Percentiles rank a stretch among this genome's conserved stretches.
Conservation (phyloP, 2,888 invertebrate species). For the Camponotus fellah region DNA sequence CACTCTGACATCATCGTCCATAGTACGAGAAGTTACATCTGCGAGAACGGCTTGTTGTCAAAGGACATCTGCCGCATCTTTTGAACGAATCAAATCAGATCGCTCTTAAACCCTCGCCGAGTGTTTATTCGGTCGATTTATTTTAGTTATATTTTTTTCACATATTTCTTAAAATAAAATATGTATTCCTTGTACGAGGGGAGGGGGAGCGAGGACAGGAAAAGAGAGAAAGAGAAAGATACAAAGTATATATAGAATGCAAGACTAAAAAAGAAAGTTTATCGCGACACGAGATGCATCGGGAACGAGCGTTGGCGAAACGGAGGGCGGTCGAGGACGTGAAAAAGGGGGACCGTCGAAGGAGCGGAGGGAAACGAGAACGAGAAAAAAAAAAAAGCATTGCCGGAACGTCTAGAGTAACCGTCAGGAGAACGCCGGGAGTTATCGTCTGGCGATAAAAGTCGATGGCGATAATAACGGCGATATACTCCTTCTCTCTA, state of each 20-base stretch:
- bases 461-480: conserved; percentile 82
- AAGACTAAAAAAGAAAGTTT: neutral
- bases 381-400: conserved; percentile 61
- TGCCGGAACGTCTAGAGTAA: conserved; percentile 69
- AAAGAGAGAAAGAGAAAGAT: conserved; percentile 25
- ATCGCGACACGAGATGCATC: conserved; percentile 27
- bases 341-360: conserved; percentile 31
- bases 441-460: conserved; percentile 83
- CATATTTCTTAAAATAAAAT: conserved; percentile 18
- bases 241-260: neutral
- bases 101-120: conserved; percentile 56
- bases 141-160: neutral
- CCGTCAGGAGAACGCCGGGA: conserved; percentile 72
- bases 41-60: conserved; percentile 65
- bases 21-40: conserved; percentile 46
- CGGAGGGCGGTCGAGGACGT: conserved; percentile 31
- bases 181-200: conserved; percentile 17
- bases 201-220: neutral
- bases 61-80: conserved; percentile 65
- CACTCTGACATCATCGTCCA: conserved; percentile 1
- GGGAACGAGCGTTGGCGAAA: conserved; percentile 30
- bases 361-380: conserved; percentile 55
- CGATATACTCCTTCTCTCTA: conserved; percentile 72
- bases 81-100: conserved; percentile 59
- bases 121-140: neutral